A percentile compares a stretch with the other conserved stretches of the same genome.
Evolutionary conservation across 2,888 invertebrate genomes (phyloP).

Genomic region (Cephus pygmeus): DNA sequence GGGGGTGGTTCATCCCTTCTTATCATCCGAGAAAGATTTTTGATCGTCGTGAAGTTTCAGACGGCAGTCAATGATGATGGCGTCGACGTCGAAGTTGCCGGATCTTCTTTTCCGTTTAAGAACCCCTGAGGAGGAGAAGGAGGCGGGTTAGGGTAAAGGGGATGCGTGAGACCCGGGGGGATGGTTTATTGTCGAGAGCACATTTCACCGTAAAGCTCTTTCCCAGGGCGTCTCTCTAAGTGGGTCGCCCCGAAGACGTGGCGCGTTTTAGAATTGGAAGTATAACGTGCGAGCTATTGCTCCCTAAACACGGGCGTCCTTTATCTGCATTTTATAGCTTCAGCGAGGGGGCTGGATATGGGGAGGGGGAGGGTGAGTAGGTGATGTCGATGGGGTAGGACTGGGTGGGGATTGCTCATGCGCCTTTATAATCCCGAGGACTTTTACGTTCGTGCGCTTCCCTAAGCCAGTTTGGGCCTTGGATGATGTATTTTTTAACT

Average conservation of each 20-base stretch:
- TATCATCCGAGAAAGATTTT: background rate
- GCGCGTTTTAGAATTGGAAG: conserved; percentile 24
- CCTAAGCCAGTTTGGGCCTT: background rate
- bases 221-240: conserved; percentile 10
- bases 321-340: conserved; percentile 52
- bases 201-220: conserved; percentile 5
- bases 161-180: background rate
- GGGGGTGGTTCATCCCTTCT: background rate
- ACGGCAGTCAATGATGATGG: background rate
- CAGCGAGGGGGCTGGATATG: conserved; percentile 5
- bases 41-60: background rate
- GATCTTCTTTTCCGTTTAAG: background rate
- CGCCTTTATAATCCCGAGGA: background rate
- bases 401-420: background rate
- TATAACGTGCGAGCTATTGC: conserved; percentile 30
- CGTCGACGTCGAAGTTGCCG: background rate
- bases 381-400: background rate
- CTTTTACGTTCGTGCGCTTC: background rate
- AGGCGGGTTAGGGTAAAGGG: background rate
- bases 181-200: conserved; percentile 4
- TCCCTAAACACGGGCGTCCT: conserved; percentile 42
- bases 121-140: background rate
- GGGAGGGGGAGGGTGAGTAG: background rate
- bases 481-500: conserved; percentile 54
- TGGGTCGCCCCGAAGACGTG: conserved; percentile 18